Evolutionary conservation across 2,888 invertebrate species (phyloP).

Genomic region (Zygogramma bicolorata): DNA sequence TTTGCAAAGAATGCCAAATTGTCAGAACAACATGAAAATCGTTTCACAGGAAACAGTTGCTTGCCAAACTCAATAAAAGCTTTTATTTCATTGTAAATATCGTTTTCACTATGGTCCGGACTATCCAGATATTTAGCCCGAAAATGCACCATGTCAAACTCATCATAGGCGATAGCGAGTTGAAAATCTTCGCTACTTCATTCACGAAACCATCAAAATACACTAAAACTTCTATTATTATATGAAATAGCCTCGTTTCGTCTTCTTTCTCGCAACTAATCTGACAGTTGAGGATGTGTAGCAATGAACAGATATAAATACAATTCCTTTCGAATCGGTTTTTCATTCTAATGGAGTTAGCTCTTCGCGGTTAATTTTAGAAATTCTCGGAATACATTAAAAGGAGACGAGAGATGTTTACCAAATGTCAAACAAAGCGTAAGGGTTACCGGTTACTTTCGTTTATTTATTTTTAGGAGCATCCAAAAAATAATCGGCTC

Average conservation of each 20-base stretch:
- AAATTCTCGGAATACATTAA: conserved; percentile 12
- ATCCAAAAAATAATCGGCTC: neutral
- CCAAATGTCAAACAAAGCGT: conserved; percentile 11
- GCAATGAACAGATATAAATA: neutral
- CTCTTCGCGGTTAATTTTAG: conserved; percentile 4
- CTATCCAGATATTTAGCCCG: neutral
- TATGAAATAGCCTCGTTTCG: too few relatives aligned
- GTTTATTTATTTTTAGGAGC: neutral
- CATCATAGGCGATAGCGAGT: too few relatives aligned
- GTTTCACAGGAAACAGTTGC: neutral
- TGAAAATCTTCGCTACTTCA: too few relatives aligned
- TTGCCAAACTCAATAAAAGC: neutral
- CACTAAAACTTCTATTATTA: too few relatives aligned
- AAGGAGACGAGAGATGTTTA: conserved; percentile 7
- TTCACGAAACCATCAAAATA: too few relatives aligned
- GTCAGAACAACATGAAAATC: neutral
- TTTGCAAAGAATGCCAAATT: neutral
- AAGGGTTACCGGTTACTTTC: neutral
- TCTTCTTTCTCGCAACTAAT: too few relatives aligned
- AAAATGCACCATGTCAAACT: too few relatives aligned
- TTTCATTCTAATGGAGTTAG: neutral
- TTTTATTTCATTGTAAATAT: neutral
- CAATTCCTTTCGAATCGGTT: neutral
- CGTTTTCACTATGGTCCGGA: neutral
- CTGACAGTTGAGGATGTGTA: neutral